phyloP scores from a whole-genome alignment of 2,888 invertebrate genomes.

The Dorcus parallelipipedus region DNA sequence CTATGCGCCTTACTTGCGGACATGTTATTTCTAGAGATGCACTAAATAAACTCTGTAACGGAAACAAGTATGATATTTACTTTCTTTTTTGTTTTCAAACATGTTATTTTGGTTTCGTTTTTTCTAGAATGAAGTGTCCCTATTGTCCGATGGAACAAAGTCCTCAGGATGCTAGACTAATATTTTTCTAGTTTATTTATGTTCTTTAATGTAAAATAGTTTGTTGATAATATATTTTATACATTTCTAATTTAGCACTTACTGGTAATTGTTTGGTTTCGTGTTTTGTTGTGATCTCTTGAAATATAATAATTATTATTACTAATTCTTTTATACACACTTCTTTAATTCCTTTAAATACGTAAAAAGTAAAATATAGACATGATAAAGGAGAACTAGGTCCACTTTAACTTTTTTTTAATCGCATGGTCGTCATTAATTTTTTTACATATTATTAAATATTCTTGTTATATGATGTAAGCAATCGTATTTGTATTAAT shows the following conservation, averaged over 20 bases:
- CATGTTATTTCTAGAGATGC: conserved; percentile 98
- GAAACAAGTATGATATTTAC: conserved; percentile 73
- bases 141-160: conserved; percentile 98
- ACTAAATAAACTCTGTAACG: conserved; percentile 88
- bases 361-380: background rate
- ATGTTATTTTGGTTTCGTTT: conserved; percentile 17
- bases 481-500: too few relatives aligned
- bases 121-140: conserved; percentile 92
- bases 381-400: background rate
- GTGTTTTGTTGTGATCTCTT: conserved; percentile 1
- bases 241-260: background rate
- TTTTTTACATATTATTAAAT: too few relatives aligned
- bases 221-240: conserved; percentile 1
- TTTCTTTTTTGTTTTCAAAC: background rate
- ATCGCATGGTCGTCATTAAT: too few relatives aligned
- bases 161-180: conserved; percentile 86
- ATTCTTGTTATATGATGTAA: too few relatives aligned
- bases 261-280: background rate
- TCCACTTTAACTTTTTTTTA: too few relatives aligned
- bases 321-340: background rate
- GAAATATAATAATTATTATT: conserved; percentile 35
- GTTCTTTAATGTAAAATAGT: background rate
- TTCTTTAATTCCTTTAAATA: background rate
- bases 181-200: conserved; percentile 71
- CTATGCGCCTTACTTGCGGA: conserved; percentile 94